Evolutionary conservation across 2,888 invertebrate genomes (phyloP).

Genomic region (Poecilobothrus nobilitatus): DNA sequence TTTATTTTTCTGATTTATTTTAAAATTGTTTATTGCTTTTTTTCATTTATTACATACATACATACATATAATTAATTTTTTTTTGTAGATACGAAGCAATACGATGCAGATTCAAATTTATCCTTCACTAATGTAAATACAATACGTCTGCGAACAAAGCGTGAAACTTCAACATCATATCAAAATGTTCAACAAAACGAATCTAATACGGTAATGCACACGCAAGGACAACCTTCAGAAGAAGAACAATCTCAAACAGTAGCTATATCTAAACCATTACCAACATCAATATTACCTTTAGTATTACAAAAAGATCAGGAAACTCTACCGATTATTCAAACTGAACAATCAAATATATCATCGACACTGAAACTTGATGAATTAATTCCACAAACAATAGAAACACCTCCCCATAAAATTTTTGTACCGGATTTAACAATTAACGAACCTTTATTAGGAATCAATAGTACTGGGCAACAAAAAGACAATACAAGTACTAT

Average conservation of each 20-base stretch:
- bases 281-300: background rate
- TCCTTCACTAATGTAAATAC: background rate
- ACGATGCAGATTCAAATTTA: background rate
- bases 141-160: background rate
- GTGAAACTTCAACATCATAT: background rate
- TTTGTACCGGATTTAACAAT: background rate
- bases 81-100: background rate
- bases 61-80: no score
- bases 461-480: conserved; percentile 40
- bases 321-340: background rate
- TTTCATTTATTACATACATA: no score
- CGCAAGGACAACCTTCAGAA: no score
- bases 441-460: conserved; percentile 29
- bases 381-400: background rate
- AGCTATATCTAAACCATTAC: background rate
- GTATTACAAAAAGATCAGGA: background rate
- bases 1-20: no score
- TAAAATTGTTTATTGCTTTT: no score
- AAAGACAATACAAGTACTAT: conserved; percentile 28
- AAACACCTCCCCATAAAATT: background rate
- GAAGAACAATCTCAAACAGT: background rate
- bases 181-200: background rate
- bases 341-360: background rate
- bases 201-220: background rate
- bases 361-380: background rate